phyloP scores from a whole-genome alignment of 2,797 vertebrate genomes.

The Ficedula albicollis region DNA sequence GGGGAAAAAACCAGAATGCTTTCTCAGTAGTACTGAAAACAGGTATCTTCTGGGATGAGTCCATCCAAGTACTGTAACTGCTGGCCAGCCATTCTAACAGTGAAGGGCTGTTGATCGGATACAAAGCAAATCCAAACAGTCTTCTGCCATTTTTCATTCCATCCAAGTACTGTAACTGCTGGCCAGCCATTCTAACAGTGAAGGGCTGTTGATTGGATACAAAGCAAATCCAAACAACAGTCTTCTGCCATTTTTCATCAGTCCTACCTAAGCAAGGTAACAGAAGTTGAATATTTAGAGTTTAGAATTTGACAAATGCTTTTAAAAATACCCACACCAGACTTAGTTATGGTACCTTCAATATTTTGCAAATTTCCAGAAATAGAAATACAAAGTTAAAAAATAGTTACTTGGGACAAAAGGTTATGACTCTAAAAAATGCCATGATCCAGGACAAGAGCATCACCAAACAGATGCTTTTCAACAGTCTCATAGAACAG shows the following conservation, averaged over 20 bases:
- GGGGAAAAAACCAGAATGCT: not conserved
- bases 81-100: not conserved
- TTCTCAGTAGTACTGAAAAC: not conserved
- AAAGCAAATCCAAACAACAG: not conserved
- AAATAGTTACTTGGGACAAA: not conserved
- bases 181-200: not conserved
- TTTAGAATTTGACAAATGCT: not conserved
- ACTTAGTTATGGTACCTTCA: not conserved
- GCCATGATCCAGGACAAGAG: not conserved
- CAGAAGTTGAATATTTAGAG: not conserved
- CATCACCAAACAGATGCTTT: not conserved
- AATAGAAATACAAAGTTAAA: not conserved
- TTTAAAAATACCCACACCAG: not conserved
- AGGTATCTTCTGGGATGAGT: not conserved
- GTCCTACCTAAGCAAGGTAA: not conserved
- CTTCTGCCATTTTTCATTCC: not conserved
- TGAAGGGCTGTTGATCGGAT: not conserved
- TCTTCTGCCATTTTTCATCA: not conserved
- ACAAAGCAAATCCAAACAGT: not conserved
- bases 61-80: not conserved
- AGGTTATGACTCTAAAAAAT: not conserved
- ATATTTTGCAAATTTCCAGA: not conserved
- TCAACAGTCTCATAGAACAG: not conserved
- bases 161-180: not conserved
- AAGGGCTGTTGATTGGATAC: not conserved